Base-by-base conservation (phyloP, 2,888 invertebrate genomes). In the Catocala sponsa region DNA sequence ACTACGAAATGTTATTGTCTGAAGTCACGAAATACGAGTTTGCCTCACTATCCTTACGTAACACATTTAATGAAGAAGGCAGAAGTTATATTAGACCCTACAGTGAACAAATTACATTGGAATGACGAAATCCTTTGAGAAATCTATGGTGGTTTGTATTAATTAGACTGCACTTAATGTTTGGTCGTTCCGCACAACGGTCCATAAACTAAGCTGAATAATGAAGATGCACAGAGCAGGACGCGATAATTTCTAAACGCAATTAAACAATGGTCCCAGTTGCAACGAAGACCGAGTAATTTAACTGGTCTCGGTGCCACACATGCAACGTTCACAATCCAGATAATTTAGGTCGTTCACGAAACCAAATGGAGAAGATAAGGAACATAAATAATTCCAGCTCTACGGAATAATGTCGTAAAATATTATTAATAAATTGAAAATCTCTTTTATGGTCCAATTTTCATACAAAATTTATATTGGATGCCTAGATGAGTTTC, bases 261-360 rank as follows among this genome's bases (percentile, higher is more conserved):
- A 79, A 83, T 83, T 78, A 75, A 70, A 71, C 76, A 71, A 70
- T 59, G 65, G 70, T 61, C 63, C 68, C 71, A 71, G 74, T 68
- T 69, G 75, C 74, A 69, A 58, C 53, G 46, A 59, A 68, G 68
- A 62, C 59, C 49, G 51, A 64, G 58, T 76, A 78, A 78, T 78
- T 77, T 65, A 74, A 60, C 76, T 58, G 43, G 58, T 52, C 55
- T 58, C 9, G 25, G 53, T 42, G 52, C n/a, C 48, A 54, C 42
- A 56, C 60, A 58, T 48, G 46, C 58, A 55, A 60, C 55, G 63
- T 67, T 67, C 32, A 15, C 7, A 6, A 33, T 33, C 11, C 33
- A 49, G n/a, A n/a, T 5, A 49, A n/a, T 33, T 33, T 6, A 9
- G 35, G 7, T 38, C 35, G 6, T 38, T 9, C 35, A 38, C 35